Conservation (phyloP, 2,888 invertebrate species). For the Rhagonycha lutea region DNA sequence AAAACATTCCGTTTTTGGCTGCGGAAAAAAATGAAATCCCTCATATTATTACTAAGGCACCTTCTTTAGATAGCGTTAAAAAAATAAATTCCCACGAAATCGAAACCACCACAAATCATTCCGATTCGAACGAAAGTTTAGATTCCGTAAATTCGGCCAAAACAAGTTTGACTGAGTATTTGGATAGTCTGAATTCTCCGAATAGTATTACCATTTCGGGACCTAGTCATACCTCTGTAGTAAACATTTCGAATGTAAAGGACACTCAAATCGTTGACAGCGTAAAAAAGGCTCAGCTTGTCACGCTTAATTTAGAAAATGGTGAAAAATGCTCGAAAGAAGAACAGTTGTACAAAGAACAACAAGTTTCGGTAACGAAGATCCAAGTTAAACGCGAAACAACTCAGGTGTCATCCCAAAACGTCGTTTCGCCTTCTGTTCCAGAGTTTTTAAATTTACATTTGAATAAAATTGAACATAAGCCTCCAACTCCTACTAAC, state of each 20-base stretch:
- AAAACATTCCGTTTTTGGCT: conserved; percentile 2
- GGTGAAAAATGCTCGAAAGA: not conserved
- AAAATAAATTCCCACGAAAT: conserved; percentile 48
- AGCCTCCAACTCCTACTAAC: conserved; percentile 55
- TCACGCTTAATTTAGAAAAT: not conserved
- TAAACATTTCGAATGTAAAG: conserved; percentile 31
- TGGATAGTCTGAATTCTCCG: conserved; percentile 25
- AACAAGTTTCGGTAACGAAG: conserved; percentile 61
- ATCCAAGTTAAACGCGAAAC: conserved; percentile 62
- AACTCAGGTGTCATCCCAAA: conserved; percentile 52
- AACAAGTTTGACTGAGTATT: conserved; percentile 24
- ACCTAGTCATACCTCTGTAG: conserved; percentile 49
- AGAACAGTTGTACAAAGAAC: conserved; percentile 31
- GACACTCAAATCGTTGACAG: conserved; percentile 14
- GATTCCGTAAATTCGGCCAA: conserved; percentile 19
- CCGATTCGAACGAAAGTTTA: conserved; percentile 26
- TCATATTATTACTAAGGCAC: conserved; percentile 44
- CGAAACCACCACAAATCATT: conserved; percentile 11
- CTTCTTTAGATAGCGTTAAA: conserved; percentile 64
- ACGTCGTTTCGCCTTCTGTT: conserved; percentile 45
- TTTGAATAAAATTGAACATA: conserved; percentile 69
- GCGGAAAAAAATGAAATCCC: conserved; percentile 5
- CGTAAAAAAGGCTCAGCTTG: not conserved
- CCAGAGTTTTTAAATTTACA: conserved; percentile 75
- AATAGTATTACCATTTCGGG: conserved; percentile 46